Percentiles rank a stretch among this genome's conserved stretches.
Conservation (phyloP, 2,113 vertebrate genomes). For the Origma solitaria region DNA sequence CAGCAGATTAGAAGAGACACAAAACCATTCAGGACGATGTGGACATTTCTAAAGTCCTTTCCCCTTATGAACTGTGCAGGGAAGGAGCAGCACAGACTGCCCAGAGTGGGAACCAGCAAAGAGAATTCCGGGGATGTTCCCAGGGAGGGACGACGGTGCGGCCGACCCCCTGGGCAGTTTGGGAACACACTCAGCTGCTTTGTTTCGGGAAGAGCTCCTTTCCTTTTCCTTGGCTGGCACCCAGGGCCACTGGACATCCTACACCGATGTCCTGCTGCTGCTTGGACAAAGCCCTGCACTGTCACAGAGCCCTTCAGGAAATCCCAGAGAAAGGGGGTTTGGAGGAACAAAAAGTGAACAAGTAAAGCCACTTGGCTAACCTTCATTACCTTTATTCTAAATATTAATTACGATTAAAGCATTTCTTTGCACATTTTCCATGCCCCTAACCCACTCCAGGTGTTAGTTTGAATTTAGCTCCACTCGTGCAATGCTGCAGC, state of each 20-base stretch:
- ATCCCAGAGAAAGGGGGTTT: neutral
- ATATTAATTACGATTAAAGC: neutral
- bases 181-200: constrained; percentile 27
- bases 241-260: neutral
- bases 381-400: neutral
- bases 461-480: neutral
- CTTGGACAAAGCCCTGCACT: neutral
- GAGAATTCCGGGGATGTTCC: constrained; percentile 50
- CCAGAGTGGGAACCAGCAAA: constrained; percentile 17
- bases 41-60: constrained; percentile 50
- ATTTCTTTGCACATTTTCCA: neutral
- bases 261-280: neutral
- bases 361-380: neutral
- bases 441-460: neutral
- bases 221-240: neutral
- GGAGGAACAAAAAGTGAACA: neutral
- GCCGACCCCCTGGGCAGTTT: neutral
- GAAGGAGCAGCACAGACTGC: neutral
- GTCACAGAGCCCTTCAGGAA: neutral
- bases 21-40: neutral
- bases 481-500: neutral
- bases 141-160: neutral
- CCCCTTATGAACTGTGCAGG: constrained; percentile 59
- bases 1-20: neutral
- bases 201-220: neutral